Base-by-base conservation (phyloP, 2,888 invertebrate species). In the Tetragonula carbonaria region DNA sequence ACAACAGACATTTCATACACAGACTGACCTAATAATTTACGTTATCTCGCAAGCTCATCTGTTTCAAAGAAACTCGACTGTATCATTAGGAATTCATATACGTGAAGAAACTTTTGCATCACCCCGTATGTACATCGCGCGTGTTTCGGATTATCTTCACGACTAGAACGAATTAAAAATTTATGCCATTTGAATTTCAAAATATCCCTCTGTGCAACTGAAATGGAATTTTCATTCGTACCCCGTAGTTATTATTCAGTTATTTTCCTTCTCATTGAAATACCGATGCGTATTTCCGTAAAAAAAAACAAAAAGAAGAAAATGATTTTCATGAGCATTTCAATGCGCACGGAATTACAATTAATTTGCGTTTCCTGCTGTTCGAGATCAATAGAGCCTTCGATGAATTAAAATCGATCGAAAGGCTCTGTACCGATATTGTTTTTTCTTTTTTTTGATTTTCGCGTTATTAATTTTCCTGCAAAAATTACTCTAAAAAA, bases 401-500 rank as follows among this genome's bases (percentile, higher is more conserved):
- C 59, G 72, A 79, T 79, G 74, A 65, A 82, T 82, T 82, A 82
- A 82, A 82, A 74, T 68, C 63, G 55, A 78, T 74, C 55, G 6
- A 63, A 74, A 13, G 38, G 28, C 14, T 14, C 53, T 72, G 16
- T 28, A 2, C 45, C 23, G 50, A 73, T 76, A 38, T 21, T 33
- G 45, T 18, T 18, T 53, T 53, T 53, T 53, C 6, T 53, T 53
- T 5, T 23, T 28, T 78, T 33, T 50, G 21, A 28, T 28, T 65
- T 33, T 65, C 21, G n/a, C 53, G 53, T 33, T 66, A 80, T 81
- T 45, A 45, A 81, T 81, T 59, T 59, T 14, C 45, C 6, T 63
- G 23, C 18, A 62, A 66, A 63, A 72, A 67, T 33, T 67, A 59
- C 33, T 53, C 11, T 11, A 28, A 28, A 16, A 28, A 53, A 6